Conservation (phyloP, 2,797 vertebrate genomes). For the Paratrypauchen microcephalus region DNA sequence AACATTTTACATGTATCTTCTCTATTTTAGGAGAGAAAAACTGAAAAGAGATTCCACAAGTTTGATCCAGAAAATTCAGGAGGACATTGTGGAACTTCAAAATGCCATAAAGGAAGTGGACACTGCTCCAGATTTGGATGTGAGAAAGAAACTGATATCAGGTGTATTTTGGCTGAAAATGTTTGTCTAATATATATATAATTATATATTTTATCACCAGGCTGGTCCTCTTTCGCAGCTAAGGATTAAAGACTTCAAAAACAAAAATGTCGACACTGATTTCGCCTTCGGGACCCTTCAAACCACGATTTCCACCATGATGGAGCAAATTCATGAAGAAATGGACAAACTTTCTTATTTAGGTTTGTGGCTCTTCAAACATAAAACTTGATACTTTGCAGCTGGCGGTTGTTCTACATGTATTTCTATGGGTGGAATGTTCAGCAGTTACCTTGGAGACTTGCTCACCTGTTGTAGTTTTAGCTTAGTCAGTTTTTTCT, state of each 20-base stretch:
- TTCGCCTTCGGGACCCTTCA: slow-evolving; percentile 3
- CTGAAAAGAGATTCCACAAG: neutral
- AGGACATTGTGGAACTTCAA: slow-evolving; percentile 1
- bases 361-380: slow-evolving; percentile 1
- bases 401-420: too few species aligned
- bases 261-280: neutral
- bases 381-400: neutral
- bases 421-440: too few species aligned
- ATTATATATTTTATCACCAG: neutral
- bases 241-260: neutral
- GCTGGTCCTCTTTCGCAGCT: neutral
- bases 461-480: too few species aligned
- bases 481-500: too few species aligned
- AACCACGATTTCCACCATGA: neutral
- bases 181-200: neutral
- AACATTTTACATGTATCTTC: neutral
- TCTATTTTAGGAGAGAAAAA: neutral
- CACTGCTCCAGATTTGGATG: neutral
- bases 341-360: neutral
- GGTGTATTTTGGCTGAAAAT: neutral
- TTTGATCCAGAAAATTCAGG: neutral
- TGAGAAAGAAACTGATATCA: neutral
- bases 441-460: too few species aligned
- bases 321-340: slow-evolving; percentile 9
- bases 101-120: neutral